These are phyloP conservation scores for Phytoseiulus persimilis DNA, from an alignment of 2,888 invertebrate genomes.

Conservation along the genomic window DNA sequence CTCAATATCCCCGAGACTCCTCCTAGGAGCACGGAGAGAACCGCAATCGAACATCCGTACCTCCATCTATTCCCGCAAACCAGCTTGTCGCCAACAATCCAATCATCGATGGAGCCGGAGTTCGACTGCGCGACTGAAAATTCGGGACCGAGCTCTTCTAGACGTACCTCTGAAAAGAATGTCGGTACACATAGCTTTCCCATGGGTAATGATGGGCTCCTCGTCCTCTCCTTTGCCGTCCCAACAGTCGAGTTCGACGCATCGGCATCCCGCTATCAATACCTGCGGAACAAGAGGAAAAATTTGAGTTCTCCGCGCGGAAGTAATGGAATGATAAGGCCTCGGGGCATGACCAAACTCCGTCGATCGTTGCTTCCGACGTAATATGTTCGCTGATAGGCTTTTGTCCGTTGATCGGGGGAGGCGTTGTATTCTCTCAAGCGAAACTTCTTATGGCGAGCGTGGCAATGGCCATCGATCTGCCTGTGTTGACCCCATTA, in stretches of 20 bases:
- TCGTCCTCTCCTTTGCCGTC: slow-evolving; percentile 95
- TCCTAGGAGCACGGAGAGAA: too few relatives aligned
- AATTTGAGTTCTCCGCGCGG: neutral
- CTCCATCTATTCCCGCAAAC: too few relatives aligned
- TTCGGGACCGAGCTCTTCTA: neutral
- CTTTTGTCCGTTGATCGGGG: neutral
- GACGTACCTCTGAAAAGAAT: slow-evolving; percentile 67
- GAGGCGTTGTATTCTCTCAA: neutral
- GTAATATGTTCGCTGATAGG: neutral
- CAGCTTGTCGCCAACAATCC: too few relatives aligned
- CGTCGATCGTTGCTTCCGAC: neutral
- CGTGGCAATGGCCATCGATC: slow-evolving; percentile 15
- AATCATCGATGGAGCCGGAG: too few relatives aligned
- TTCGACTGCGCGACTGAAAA: neutral
- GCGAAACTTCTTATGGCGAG: neutral
- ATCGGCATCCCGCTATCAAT: slow-evolving; percentile 55
- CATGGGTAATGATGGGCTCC: slow-evolving; percentile 98
- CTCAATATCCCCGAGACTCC: neutral
- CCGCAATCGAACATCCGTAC: too few relatives aligned
- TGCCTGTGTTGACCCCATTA: neutral
- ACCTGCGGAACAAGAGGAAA: slow-evolving; percentile 12
- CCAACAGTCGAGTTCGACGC: slow-evolving; percentile 98
- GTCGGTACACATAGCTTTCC: slow-evolving; percentile 99
- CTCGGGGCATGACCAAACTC: too few relatives aligned
- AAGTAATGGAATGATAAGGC: neutral